phyloP scores from a whole-genome alignment of 2,888 invertebrate genomes.

The Caradrina kadenii region DNA sequence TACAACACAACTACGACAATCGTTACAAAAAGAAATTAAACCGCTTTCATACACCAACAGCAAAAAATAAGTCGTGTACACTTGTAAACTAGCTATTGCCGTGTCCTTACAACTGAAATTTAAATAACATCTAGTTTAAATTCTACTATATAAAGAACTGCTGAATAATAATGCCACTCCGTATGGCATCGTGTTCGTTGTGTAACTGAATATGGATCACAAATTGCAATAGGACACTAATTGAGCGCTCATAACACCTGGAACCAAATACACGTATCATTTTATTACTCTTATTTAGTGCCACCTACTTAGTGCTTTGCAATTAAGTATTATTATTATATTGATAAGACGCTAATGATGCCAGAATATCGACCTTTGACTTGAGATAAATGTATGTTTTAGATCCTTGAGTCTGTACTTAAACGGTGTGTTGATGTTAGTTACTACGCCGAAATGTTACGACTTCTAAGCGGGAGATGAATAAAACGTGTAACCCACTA shows the following conservation, averaged over 20 bases:
- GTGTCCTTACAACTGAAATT: constrained; percentile 24
- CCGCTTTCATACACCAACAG: no score
- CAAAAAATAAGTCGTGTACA: neutral
- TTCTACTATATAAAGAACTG: constrained; percentile 41
- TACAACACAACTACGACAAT: no score
- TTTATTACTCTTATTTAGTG: constrained; percentile 53
- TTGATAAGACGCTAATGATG: constrained; percentile 31
- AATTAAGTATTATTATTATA: constrained; percentile 32
- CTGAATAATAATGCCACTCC: constrained; percentile 54
- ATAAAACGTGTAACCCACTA: constrained; percentile 43
- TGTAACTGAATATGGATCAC: constrained; percentile 64
- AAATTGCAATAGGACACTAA: constrained; percentile 65
- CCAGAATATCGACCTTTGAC: constrained; percentile 24
- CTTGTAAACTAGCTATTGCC: constrained; percentile 24
- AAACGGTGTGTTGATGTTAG: neutral
- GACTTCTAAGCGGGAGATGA: constrained; percentile 57
- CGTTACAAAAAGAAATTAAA: no score
- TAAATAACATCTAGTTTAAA: constrained; percentile 28
- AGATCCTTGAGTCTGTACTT: neutral
- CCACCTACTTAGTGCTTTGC: constrained; percentile 55
- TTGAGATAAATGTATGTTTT: constrained; percentile 38
- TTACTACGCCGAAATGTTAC: constrained; percentile 46
- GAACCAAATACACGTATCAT: constrained; percentile 59
- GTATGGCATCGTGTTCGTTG: constrained; percentile 58
- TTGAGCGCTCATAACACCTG: constrained; percentile 63